These are phyloP conservation scores for Cephus pulcher DNA, from an alignment of 2,888 invertebrate species.

Conservation along the genomic window DNA sequence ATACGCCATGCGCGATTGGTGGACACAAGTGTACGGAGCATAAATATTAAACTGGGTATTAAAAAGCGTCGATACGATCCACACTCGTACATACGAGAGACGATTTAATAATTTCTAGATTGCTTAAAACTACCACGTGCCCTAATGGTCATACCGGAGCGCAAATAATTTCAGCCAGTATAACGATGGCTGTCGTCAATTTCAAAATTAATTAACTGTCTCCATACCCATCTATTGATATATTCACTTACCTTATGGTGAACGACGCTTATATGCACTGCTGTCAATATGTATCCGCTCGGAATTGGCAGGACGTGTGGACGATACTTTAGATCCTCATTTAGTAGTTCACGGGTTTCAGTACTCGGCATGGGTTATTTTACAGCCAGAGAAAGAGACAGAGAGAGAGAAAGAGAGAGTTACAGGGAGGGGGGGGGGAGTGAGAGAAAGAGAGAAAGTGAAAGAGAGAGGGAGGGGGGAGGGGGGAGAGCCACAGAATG, in stretches of 20 bases:
- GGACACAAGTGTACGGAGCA: too few species aligned
- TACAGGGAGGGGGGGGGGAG: background rate
- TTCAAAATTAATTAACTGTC: too few species aligned
- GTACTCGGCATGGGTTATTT: background rate
- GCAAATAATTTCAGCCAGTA: too few species aligned
- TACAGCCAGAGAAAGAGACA: background rate
- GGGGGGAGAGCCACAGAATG: constrained; percentile 6
- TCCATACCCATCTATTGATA: background rate
- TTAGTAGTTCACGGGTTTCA: background rate
- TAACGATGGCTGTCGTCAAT: too few species aligned
- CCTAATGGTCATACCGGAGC: too few species aligned
- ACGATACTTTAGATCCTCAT: background rate
- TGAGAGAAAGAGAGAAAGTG: constrained; percentile 10
- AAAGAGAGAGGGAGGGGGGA: background rate
- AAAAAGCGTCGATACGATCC: too few species aligned
- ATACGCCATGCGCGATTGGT: background rate
- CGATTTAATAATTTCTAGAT: too few species aligned
- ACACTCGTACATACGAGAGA: too few species aligned
- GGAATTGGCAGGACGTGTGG: background rate
- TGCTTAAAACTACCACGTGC: too few species aligned
- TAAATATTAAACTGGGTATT: too few species aligned
- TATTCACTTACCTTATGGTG: background rate
- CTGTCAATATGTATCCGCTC: background rate
- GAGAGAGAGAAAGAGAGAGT: constrained; percentile 10
- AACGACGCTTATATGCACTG: background rate